Base-by-base conservation (phyloP, 2,888 invertebrate genomes). In the Piscicola geometra region DNA sequence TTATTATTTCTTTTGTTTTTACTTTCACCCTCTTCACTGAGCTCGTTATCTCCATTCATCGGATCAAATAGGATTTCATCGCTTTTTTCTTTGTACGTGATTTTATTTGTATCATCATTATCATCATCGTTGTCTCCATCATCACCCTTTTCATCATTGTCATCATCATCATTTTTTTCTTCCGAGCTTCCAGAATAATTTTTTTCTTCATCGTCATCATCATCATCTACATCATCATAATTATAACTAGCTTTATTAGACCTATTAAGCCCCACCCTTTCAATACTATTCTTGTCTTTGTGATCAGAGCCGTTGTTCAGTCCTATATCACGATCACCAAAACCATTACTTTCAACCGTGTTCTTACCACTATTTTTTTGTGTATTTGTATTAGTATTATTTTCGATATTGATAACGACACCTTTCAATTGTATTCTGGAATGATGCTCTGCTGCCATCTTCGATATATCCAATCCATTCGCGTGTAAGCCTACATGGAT, bases 381-480 rank as follows among this genome's bases (percentile, higher is more conserved):
- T 41, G 5, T 41, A 41, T 41, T 41, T 41, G 15, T 41, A 15
- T 41, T 41, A 41, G 5, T 41, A 41, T 41, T 41, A 41, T 41
- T 41, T 9, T 41, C 15, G 15, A 9, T 41, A 41, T 5, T 41
- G 15, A 25, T 21, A 25, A 56, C 73, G 50, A n/a, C 12, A 0
- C 73, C 73, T 64, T 73, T 56, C 3, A 73, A 18, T 12, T 33
- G 1, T 21, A 73, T 64, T 56, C 33, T 25, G 21, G 64, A 25
- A 28, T 35, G 64, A n/a, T 64, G 47, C 30, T 21, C 35, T n/a
- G 73, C 56, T 32, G 73, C 73, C 60, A 73, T 18, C 52, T 73
- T 56, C 18, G 52, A 73, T 21, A 73, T 36, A 15, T 73, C 32
- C 73, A 73, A 32, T 25, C 73, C 73, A 33, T 73, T 73, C 18